These are phyloP conservation scores for Nasonia oneida DNA, from an alignment of 2,888 invertebrate genomes.

Conservation along the genomic window DNA sequence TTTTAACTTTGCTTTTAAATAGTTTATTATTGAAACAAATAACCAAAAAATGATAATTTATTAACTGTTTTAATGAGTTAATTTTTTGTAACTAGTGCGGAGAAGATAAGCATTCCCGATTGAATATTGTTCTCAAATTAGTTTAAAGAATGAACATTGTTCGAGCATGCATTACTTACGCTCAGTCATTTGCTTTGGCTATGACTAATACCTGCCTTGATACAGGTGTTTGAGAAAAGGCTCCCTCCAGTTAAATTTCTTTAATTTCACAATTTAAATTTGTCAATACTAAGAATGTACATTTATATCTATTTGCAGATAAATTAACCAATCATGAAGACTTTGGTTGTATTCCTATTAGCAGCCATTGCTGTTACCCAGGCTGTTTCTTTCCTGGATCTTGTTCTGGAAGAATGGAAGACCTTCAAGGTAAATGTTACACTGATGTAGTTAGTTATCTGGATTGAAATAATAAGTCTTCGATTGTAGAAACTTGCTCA, in stretches of 20 bases:
- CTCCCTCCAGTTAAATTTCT: not conserved
- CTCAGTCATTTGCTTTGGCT: conserved; percentile 1
- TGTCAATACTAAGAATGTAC: not conserved
- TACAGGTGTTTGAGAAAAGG: not conserved
- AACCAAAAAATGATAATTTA: too few species aligned
- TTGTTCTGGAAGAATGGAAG: conserved; percentile 89
- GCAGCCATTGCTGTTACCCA: conserved; percentile 81
- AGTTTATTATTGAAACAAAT: too few species aligned
- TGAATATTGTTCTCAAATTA: conserved; percentile 17
- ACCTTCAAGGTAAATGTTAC: conserved; percentile 85
- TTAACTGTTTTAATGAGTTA: not conserved
- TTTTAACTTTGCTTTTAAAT: not conserved
- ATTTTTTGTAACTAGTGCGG: not conserved
- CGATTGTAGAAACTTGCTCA: not conserved
- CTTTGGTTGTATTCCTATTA: conserved; percentile 78
- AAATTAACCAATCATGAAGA: conserved; percentile 72
- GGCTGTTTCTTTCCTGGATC: conserved; percentile 86
- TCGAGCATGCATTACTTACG: conserved; percentile 34
- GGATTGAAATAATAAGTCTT: not conserved
- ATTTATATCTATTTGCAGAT: conserved; percentile 17
- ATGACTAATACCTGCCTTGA: conserved; percentile 38
- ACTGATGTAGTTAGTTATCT: not conserved
- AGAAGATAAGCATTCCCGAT: not conserved
- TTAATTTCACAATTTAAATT: not conserved
- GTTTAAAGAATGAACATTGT: conserved; percentile 11